A percentile compares a stretch with the other conserved stretches of the same genome.
These are phyloP conservation scores for Styela clava DNA, from an alignment of 23 tunicate genomes.

Conservation along the genomic window DNA sequence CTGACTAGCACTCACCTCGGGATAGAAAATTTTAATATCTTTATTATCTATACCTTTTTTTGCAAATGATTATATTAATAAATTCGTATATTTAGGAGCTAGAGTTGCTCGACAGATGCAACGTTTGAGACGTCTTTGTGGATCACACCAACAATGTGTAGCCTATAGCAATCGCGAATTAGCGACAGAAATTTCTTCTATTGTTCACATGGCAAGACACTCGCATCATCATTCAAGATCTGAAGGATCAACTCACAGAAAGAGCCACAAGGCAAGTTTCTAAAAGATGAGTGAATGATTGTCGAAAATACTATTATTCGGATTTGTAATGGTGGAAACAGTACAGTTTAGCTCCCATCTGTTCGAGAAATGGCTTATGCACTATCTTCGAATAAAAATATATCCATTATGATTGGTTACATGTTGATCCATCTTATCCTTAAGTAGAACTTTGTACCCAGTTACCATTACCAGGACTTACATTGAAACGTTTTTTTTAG, in stretches of 20 bases:
- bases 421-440: no score
- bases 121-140: slow-evolving; percentile 79
- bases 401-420: no score
- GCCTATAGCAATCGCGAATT: slow-evolving; percentile 93
- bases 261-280: slow-evolving; percentile 19
- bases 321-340: not conserved
- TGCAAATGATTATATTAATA: no score
- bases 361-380: no score
- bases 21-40: no score
- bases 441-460: no score
- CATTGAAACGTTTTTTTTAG: no score
- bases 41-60: no score
- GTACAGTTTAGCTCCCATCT: no score
- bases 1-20: no score
- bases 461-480: no score
- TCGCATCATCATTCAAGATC: slow-evolving; percentile 42
- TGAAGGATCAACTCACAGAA: slow-evolving; percentile 31
- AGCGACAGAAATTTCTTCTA: slow-evolving; percentile 88
- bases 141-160: slow-evolving; percentile 94
- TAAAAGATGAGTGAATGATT: not conserved
- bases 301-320: not conserved
- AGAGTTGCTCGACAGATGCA: slow-evolving; percentile 89
- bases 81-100: slow-evolving; percentile 36
- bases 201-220: slow-evolving; percentile 86
- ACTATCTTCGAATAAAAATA: no score